Evolutionary conservation across 2,113 vertebrate species (phyloP), one percentile per base, ranked within the genome.

Genomic region (Siphamia tubifer): DNA sequence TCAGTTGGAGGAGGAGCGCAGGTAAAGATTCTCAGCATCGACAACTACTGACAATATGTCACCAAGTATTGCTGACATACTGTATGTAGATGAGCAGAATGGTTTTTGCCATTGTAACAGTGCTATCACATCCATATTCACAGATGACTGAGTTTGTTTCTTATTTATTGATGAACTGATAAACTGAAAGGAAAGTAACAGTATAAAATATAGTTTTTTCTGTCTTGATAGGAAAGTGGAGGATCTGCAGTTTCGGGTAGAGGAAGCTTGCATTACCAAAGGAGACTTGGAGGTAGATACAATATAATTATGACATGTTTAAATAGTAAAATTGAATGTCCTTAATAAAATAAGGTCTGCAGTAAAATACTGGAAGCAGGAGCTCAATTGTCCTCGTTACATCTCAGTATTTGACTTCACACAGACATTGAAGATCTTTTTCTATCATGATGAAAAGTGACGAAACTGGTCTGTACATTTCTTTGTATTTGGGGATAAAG

Each of bases 231-330:
- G 98, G 91, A 99, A 94, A 70, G 97, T 98, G 82, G 98, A 99
- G 82, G 98, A 99, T 76, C 96, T 99, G 84, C 97, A 98, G 85
- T 99, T 99, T 87, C 95, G 96, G 10, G 96, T 99, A 39, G 98
- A 99, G 61, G 97, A 99, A 90, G 97, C 98, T 66, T 99, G 95
- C 27, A 99, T 99, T 80, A 98, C 97, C 87, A 99, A 99, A 96
- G 97, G 98, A 68, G 98, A 99, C 64, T 90, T 99, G 65, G 98
- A 99, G 98, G 98, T 99, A 98, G 95, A 79, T 49, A 2, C 47
- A 47, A 31, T 51, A 56, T 49, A n/a, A n/a, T n/a, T n/a, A n/a
- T n/a, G n/a, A n/a, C n/a, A n/a, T n/a, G n/a, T n/a, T n/a, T n/a
- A n/a, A n/a, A n/a, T n/a, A n/a, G n/a, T n/a, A n/a, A n/a, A n/a